Conservation (phyloP, 1,140 invertebrate genomes). For the Lepeophtheirus salmonis region DNA sequence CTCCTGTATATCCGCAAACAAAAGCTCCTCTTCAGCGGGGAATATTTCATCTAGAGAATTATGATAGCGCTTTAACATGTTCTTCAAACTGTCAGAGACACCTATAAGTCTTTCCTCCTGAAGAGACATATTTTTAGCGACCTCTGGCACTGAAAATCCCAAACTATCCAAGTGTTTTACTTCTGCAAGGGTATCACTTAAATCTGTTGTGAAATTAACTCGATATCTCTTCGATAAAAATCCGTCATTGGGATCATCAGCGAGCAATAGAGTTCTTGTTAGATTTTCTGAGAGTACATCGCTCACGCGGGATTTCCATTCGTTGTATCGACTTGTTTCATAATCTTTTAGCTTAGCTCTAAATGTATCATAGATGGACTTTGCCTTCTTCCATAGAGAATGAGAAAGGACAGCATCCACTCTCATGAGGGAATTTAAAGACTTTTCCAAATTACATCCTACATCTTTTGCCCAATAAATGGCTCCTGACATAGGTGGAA, state of each 20-base stretch:
- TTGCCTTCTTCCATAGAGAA: not conserved
- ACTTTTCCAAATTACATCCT: not conserved
- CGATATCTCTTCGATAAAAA: conserved; percentile 1
- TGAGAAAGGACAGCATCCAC: conserved; percentile 44
- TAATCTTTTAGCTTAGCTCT: conserved; percentile 40
- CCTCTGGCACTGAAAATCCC: conserved; percentile 44
- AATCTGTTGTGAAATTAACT: conserved; percentile 41
- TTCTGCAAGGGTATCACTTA: conserved; percentile 52
- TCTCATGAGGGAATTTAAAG: conserved; percentile 21
- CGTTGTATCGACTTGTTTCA: conserved; percentile 45
- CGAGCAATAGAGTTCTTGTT: conserved; percentile 4
- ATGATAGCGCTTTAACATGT: conserved; percentile 1
- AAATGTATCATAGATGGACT: not conserved
- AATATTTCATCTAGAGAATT: not conserved
- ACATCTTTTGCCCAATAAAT: conserved; percentile 46
- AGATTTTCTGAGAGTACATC: conserved; percentile 30
- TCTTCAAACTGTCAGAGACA: conserved; percentile 15
- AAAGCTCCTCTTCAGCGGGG: conserved; percentile 3
- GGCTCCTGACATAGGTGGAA: conserved; percentile 52
- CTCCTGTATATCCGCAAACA: not conserved
- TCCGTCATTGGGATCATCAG: not conserved
- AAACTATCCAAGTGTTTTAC: conserved; percentile 50
- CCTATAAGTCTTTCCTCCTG: conserved; percentile 45
- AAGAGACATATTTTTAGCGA: conserved; percentile 44
- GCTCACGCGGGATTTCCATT: conserved; percentile 37